phyloP scores from a whole-genome alignment of 2,113 vertebrate genomes.

The Corvus hawaiiensis region DNA sequence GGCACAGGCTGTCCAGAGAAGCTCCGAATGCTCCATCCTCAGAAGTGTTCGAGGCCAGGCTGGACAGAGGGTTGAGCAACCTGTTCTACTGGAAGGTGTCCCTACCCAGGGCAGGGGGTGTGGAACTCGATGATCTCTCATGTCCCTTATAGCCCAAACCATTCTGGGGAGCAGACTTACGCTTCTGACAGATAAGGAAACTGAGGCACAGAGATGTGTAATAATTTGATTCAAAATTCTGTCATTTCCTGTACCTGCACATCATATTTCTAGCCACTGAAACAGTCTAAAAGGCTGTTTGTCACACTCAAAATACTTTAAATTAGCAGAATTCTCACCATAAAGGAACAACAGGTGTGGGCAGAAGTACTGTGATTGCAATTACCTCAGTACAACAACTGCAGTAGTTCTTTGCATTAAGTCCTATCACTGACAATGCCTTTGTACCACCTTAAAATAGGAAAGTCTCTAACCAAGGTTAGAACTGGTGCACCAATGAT shows the following conservation, averaged over 20 bases:
- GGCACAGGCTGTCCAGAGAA: not conserved
- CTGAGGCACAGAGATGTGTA: not conserved
- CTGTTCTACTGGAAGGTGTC: not conserved
- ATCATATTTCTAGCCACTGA: not conserved
- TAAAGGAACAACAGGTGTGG: fast-evolving
- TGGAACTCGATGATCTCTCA: not conserved
- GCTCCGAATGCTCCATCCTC: not conserved
- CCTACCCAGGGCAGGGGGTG: not conserved
- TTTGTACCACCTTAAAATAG: not conserved
- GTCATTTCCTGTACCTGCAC: not conserved
- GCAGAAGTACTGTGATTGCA: fast-evolving
- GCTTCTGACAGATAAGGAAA: not conserved
- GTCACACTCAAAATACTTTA: not conserved
- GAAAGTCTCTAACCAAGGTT: not conserved
- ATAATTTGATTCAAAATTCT: not conserved
- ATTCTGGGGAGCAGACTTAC: not conserved
- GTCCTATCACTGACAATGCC: not conserved
- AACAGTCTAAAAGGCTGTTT: not conserved
- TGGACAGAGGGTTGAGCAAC: not conserved
- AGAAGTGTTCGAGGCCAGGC: not conserved
- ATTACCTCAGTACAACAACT: not conserved
- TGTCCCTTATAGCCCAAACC: not conserved
- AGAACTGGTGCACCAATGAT: not conserved
- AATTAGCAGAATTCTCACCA: not conserved
- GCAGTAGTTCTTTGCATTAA: not conserved